Percentiles rank a stretch among this genome's conserved stretches.
Conservation (phyloP, 2,113 vertebrate species). For the Spea bombifrons region DNA sequence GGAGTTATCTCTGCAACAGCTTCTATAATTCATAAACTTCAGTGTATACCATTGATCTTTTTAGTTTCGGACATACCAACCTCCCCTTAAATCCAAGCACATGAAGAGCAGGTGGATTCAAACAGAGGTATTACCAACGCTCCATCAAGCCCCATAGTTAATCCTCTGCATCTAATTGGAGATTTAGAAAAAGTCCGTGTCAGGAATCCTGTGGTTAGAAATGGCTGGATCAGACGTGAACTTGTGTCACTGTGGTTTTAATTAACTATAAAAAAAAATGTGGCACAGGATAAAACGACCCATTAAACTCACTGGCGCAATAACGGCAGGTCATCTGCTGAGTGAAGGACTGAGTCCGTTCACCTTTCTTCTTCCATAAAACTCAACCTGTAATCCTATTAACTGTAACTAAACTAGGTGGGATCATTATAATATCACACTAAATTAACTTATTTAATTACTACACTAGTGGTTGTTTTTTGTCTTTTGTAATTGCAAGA, state of each 20-base stretch:
- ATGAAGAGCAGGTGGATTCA: constrained; percentile 29
- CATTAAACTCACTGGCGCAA: constrained; percentile 1
- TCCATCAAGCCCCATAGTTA: constrained; percentile 18
- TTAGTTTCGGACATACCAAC: neutral
- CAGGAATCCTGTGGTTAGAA: constrained; percentile 27
- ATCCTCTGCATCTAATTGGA: constrained; percentile 34
- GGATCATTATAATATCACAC: too few relatives aligned
- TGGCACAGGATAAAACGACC: constrained; percentile 35
- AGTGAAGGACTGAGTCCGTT: neutral
- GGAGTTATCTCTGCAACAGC: too few relatives aligned
- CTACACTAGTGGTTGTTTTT: too few relatives aligned
- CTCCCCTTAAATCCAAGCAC: constrained; percentile 5
- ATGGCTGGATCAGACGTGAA: constrained; percentile 13
- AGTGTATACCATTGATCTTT: neutral
- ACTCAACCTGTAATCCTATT: neutral
- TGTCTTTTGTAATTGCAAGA: too few relatives aligned
- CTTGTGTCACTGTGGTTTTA: constrained; percentile 12
- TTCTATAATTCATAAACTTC: too few relatives aligned
- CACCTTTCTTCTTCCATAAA: neutral
- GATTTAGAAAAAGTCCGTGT: constrained; percentile 31
- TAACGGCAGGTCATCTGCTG: constrained; percentile 2
- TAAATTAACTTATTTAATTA: too few relatives aligned
- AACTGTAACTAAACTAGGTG: neutral
- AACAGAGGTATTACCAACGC: constrained; percentile 16
- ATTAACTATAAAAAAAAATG: constrained; percentile 19